Evolutionary conservation across 1,140 invertebrate genomes (phyloP).

Genomic region (Zeugodacus cucurbitae): DNA sequence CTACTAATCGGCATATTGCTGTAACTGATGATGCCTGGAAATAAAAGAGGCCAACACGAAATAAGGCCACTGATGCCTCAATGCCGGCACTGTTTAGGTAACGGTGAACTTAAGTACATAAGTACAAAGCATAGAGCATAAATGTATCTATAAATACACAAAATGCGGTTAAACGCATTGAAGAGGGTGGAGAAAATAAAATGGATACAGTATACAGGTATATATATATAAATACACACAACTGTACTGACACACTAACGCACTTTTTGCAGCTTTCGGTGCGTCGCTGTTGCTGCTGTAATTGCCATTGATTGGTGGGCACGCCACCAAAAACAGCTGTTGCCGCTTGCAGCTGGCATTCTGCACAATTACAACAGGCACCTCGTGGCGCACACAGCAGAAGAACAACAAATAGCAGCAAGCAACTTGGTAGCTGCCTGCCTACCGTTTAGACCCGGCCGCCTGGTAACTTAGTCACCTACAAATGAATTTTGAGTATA

Average conservation of each 20-base stretch:
- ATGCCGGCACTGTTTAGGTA: neutral
- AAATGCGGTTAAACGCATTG: too few relatives aligned
- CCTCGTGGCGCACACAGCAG: neutral
- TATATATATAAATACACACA: neutral
- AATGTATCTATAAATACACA: constrained; percentile 1
- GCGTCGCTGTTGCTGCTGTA: neutral
- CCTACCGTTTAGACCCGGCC: neutral
- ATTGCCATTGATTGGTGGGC: constrained; percentile 6
- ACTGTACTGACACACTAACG: neutral
- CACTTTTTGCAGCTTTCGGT: neutral
- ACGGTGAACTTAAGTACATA: neutral
- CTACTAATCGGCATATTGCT: neutral
- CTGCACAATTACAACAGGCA: neutral
- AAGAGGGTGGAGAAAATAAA: neutral
- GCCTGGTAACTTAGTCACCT: constrained; percentile 10
- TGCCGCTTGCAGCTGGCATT: neutral
- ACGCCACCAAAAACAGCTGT: constrained; percentile 19
- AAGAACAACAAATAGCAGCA: neutral
- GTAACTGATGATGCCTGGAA: neutral
- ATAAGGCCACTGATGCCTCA: neutral
- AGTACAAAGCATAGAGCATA: neutral
- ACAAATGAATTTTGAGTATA: neutral
- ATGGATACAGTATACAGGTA: neutral
- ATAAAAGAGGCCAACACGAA: neutral
- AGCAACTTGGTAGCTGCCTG: neutral